Base-by-base conservation (phyloP, 2,888 invertebrate species). In the Apodemia zela region DNA sequence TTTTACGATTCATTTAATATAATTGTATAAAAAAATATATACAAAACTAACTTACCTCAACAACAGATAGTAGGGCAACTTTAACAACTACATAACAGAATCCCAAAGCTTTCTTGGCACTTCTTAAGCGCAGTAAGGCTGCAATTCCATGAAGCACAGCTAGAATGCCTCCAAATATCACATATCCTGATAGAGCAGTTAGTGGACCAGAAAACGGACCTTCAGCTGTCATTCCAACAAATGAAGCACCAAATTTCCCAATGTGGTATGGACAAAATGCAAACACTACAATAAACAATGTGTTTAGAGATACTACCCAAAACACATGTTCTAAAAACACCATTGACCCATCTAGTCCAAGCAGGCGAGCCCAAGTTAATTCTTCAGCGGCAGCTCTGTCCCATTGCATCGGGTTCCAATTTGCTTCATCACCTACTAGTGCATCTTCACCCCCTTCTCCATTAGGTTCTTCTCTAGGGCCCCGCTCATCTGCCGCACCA, bases 361-460 rank as follows among this genome's bases (percentile, higher is more conserved):
- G 92, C 7, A 99, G 91, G 69, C 98, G 94, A 81, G 99, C 99
- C 99, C 99, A 99, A 0, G 99, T 99, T 33, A 99, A 89, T 82
- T 99, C 99, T 79, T 99, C 99, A 13, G 97, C 98, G 0, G 98
- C 98, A 0, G 98, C 98, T 68, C 98, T 93, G 80, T 99, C 99
- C 98, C 98, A 99, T 79, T 99, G 99, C 94, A 99, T 98, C 0
- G 98, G 98, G 85, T 99, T 99, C 98, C 99, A 99, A 77, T 98
- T 98, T 66, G 95, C 96, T 75, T 96, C 96, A 77, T 96, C 96
- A 5, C 94, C 94, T 42, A 93, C 94, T 70, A 94, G 80, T 33
- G 93, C 87, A 73, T 94, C 93, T 75, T 92, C 93, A 25, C 73
- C 83, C 58, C 78, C 79, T 72, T 89, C 81, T 72, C 87, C 78